These are phyloP conservation scores for Oryzias sinensis DNA, from an alignment of 2,797 vertebrate genomes.

Conservation along the genomic window DNA sequence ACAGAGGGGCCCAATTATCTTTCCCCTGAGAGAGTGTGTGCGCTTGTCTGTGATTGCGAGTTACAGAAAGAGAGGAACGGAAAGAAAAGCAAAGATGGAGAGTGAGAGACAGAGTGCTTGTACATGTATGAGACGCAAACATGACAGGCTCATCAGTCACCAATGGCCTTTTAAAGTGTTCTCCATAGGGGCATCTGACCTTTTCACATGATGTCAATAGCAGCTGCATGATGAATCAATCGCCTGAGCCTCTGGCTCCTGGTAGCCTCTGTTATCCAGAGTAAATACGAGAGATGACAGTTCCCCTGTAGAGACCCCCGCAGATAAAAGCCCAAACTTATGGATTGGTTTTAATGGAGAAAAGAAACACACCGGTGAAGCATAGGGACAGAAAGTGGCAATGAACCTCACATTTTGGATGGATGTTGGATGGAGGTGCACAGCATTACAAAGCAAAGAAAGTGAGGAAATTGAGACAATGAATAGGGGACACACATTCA, in stretches of 20 bases:
- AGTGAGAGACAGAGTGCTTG: slow-evolving; percentile 34
- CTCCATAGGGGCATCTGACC: slow-evolving; percentile 73
- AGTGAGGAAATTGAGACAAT: slow-evolving; percentile 38
- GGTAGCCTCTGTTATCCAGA: slow-evolving; percentile 53
- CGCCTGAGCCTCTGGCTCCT: slow-evolving; percentile 38
- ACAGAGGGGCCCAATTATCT: slow-evolving; percentile 75
- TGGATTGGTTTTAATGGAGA: slow-evolving; percentile 46
- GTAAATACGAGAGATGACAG: slow-evolving; percentile 62
- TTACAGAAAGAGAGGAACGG: slow-evolving; percentile 19
- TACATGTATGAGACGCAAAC: slow-evolving; percentile 61
- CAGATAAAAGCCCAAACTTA: slow-evolving; percentile 48
- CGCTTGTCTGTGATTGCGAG: slow-evolving; percentile 18
- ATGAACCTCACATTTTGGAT: slow-evolving; percentile 18
- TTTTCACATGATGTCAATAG: slow-evolving; percentile 79
- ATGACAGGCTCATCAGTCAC: slow-evolving; percentile 79
- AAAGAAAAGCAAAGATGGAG: slow-evolving; percentile 22
- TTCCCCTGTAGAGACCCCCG: slow-evolving; percentile 41
- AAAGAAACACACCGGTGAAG: slow-evolving; percentile 25
- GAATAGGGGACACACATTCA: slow-evolving; percentile 22
- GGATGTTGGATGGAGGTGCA: slow-evolving; percentile 26
- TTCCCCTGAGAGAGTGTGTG: slow-evolving; percentile 39
- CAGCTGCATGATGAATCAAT: slow-evolving; percentile 77
- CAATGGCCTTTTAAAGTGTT: slow-evolving; percentile 73
- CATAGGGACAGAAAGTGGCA: slow-evolving; percentile 25
- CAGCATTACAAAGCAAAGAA: slow-evolving; percentile 38